Base-by-base conservation (phyloP, 2,113 vertebrate species). In the Nansenia antarctica region DNA sequence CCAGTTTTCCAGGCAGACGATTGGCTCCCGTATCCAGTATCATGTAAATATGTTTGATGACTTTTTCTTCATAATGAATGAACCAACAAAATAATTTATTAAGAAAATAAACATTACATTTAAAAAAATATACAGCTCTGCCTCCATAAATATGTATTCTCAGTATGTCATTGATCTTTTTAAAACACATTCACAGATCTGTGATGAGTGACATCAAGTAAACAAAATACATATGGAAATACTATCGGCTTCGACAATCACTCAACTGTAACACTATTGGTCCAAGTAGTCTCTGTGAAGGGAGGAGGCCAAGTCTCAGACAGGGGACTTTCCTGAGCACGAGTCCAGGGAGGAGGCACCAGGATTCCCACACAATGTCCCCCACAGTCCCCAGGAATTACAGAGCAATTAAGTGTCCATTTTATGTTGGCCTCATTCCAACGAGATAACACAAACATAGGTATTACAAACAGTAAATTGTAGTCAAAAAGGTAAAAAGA, bases 21-120 rank as follows among this genome's bases (percentile, higher is more conserved):
- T 1, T 8, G 20, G 20, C 3, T 47, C n/a, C n/a, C n/a, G n/a
- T n/a, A n/a, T n/a, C n/a, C n/a, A n/a, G n/a, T n/a, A n/a, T n/a
- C n/a, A n/a, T n/a, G n/a, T n/a, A n/a, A n/a, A n/a, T n/a, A n/a
- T n/a, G n/a, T n/a, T n/a, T n/a, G n/a, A n/a, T n/a, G n/a, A n/a
- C n/a, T n/a, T n/a, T n/a, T n/a, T n/a, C n/a, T n/a, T 49, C 11
- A 49, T 58, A 32, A 5, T 35, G 58, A 60, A 60, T 60, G 58
- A 60, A 9, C 57, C 31, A 60, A 60, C 15, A 58, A 58, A 32
- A 60, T 60, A 34, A 60, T 60, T 60, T 60, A 60, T 60, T 60
- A 60, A 34, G 31, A 60, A 60, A 60, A 60, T 60, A 60, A 60
- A 35, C 20, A 49, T 60, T 9, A 60, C 58, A 35, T 60, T 31